phyloP scores from a whole-genome alignment of 2,888 invertebrate species.

The Xestobium rufovillosum region DNA sequence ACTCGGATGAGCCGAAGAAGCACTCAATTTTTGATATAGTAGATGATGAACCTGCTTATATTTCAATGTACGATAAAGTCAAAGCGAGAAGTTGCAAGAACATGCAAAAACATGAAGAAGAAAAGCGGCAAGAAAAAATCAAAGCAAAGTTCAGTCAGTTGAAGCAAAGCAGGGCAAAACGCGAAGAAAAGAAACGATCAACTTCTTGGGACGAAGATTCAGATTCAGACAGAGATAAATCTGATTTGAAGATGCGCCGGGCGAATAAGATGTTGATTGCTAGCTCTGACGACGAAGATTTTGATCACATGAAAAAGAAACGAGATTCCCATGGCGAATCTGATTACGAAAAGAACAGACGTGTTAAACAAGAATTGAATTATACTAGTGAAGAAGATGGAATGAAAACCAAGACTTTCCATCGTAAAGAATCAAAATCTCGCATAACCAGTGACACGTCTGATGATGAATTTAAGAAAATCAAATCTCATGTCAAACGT shows the following conservation, averaged over 20 bases:
- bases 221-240: slow-evolving; percentile 49
- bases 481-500: slow-evolving; percentile 49
- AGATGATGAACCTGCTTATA: slow-evolving; percentile 82
- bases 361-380: slow-evolving; percentile 36
- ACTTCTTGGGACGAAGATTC: slow-evolving; percentile 85
- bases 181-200: slow-evolving; percentile 83
- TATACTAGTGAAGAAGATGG: slow-evolving; percentile 44
- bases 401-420: slow-evolving; percentile 46
- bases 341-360: slow-evolving; percentile 46
- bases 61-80: slow-evolving; percentile 97
- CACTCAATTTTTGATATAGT: slow-evolving; percentile 88
- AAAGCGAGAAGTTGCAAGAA: slow-evolving; percentile 90
- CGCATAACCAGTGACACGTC: slow-evolving; percentile 74
- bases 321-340: slow-evolving; percentile 38
- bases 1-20: slow-evolving; percentile 77
- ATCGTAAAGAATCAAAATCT: slow-evolving; percentile 60
- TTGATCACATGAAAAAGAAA: slow-evolving; percentile 19
- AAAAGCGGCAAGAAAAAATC: slow-evolving; percentile 76
- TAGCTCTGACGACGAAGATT: slow-evolving; percentile 40
- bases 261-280: slow-evolving; percentile 38
- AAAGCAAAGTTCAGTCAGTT: slow-evolving; percentile 84
- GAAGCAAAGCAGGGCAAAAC: slow-evolving; percentile 79
- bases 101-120: slow-evolving; percentile 86
- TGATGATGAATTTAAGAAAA: slow-evolving; percentile 58
- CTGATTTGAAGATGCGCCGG: slow-evolving; percentile 32